phyloP scores from a whole-genome alignment of 2,888 invertebrate species.

The Hemicrepidius hirtus region DNA sequence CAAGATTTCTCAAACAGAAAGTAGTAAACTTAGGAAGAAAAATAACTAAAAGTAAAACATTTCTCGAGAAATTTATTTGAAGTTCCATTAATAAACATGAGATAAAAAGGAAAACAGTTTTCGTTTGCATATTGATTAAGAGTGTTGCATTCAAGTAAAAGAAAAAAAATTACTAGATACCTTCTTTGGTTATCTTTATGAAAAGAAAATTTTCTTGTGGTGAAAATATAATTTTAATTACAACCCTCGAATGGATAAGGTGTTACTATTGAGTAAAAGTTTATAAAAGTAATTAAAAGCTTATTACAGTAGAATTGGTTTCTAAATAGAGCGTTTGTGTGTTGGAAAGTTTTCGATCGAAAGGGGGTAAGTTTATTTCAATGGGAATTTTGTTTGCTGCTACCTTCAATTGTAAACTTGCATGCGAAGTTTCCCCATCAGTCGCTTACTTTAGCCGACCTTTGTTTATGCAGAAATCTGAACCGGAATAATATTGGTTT shows the following conservation, averaged over 20 bases:
- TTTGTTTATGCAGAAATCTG: conserved; percentile 37
- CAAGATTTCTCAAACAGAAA: too few species aligned
- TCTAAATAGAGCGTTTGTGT: conserved; percentile 35
- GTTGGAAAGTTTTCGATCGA: conserved; percentile 19
- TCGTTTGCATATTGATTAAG: too few species aligned
- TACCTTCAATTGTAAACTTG: conserved; percentile 33
- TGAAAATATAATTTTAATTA: background rate
- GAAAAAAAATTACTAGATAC: too few species aligned
- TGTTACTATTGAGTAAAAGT: conserved; percentile 26
- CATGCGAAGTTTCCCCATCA: conserved; percentile 36
- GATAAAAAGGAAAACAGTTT: too few species aligned
- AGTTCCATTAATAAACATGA: too few species aligned
- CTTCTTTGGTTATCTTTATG: too few species aligned
- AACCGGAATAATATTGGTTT: conserved; percentile 26
- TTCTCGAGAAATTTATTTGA: too few species aligned
- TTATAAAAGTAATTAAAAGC: conserved; percentile 41
- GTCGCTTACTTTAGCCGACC: conserved; percentile 11
- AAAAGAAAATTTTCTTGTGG: too few species aligned
- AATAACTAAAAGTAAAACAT: too few species aligned
- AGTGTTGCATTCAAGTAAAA: too few species aligned
- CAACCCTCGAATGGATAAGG: background rate
- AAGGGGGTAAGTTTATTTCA: conserved; percentile 31
- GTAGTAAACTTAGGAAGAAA: too few species aligned
- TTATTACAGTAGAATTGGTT: conserved; percentile 30
- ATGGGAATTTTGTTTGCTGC: conserved; percentile 33